Percentiles rank a stretch among this genome's conserved stretches.
Conservation (phyloP, 1,140 invertebrate genomes). For the Ectropis grisescens region DNA sequence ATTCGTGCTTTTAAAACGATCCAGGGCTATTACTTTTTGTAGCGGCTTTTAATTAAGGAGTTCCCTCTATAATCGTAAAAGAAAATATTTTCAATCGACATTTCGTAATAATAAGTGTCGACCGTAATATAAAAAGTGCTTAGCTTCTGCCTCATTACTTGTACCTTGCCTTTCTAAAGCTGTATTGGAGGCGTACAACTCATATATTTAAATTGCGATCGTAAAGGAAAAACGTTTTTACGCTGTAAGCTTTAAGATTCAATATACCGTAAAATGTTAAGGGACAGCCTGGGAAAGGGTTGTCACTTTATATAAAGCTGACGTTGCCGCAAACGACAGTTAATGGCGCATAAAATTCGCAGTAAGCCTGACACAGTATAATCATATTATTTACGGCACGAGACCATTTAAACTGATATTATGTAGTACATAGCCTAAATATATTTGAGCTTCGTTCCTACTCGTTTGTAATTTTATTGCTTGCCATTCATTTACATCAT, state of each 20-base stretch:
- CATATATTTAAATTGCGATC: constrained; percentile 17
- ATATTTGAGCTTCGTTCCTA: no score
- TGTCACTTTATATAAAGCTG: constrained; percentile 44
- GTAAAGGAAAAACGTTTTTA: constrained; percentile 15
- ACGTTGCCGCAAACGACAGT: constrained; percentile 39
- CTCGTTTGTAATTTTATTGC: no score
- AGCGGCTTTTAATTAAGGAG: no score
- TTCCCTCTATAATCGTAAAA: no score
- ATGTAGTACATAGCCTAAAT: no score
- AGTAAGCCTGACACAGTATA: constrained; percentile 23
- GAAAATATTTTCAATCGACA: no score
- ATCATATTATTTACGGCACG: constrained; percentile 18
- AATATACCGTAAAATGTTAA: no score
- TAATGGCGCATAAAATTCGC: constrained; percentile 50
- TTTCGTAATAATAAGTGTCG: constrained; percentile 8
- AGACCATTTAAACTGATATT: constrained; percentile 2
- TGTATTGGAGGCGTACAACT: constrained; percentile 22
- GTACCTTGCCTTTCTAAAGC: constrained; percentile 18
- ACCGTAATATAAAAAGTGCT: constrained; percentile 16
- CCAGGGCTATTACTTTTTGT: no score
- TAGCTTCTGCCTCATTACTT: constrained; percentile 25
- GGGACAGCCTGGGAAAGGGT: constrained; percentile 22
- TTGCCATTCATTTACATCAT: no score
- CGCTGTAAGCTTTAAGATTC: constrained; percentile 5
- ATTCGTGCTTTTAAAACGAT: no score